phyloP scores from a whole-genome alignment of 2,797 vertebrate genomes.

The Phoebastria nigripes region DNA sequence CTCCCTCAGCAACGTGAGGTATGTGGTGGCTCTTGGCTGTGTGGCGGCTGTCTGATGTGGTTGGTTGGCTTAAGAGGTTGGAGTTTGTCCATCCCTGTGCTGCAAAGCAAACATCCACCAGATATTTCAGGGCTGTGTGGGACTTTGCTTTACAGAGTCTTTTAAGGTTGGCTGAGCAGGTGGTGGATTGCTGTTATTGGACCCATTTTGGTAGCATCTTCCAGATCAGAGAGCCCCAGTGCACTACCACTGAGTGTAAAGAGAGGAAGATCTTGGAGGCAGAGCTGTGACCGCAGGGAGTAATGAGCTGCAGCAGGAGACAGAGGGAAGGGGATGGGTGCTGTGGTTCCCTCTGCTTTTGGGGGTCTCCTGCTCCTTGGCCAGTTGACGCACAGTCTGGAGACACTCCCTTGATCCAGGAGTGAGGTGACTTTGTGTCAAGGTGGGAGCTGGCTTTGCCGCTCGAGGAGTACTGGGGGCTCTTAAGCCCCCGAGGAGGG shows the following conservation, averaged over 20 bases:
- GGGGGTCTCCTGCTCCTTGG: neutral
- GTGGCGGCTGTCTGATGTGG: neutral
- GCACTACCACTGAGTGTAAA: accelerated
- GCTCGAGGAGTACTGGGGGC: neutral
- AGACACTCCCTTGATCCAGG: neutral
- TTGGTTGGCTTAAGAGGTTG: neutral
- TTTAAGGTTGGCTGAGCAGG: neutral
- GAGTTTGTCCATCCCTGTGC: neutral
- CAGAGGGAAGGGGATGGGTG: neutral
- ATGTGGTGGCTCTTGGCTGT: neutral
- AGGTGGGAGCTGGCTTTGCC: neutral
- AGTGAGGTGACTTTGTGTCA: neutral
- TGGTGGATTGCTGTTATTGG: neutral
- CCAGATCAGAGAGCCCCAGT: neutral
- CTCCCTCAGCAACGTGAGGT: neutral
- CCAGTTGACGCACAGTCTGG: accelerated
- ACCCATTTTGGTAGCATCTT: neutral
- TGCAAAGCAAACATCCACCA: neutral
- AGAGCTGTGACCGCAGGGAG: neutral
- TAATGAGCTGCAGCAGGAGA: neutral
- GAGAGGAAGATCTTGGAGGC: neutral
- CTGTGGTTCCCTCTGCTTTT: neutral
- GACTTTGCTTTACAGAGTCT: neutral
- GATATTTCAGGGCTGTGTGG: neutral
- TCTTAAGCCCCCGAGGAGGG: neutral